phyloP scores from a whole-genome alignment of 2,113 vertebrate species.

The Phaethon lepturus region DNA sequence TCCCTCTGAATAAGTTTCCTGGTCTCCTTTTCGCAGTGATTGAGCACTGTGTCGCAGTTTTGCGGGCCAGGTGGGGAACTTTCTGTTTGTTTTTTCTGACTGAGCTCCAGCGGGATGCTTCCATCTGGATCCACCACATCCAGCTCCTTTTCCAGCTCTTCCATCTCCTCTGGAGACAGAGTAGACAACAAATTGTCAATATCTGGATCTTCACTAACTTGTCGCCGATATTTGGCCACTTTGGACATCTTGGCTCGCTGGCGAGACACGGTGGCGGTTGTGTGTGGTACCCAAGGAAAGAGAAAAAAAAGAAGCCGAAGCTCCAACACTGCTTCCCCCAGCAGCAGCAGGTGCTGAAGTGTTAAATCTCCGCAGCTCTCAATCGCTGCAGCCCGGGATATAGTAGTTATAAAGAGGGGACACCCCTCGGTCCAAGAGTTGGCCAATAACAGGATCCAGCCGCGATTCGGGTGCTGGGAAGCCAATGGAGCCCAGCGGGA shows the following conservation, averaged over 20 bases:
- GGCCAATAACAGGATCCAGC: slow-evolving; percentile 63
- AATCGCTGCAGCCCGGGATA: neutral
- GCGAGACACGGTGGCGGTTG: slow-evolving; percentile 43
- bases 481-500: slow-evolving; percentile 67
- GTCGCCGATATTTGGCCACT: slow-evolving; percentile 81
- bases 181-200: slow-evolving; percentile 85
- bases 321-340: neutral
- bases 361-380: slow-evolving; percentile 41
- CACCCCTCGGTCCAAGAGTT: neutral
- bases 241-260: slow-evolving; percentile 80
- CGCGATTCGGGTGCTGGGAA: neutral
- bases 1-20: slow-evolving; percentile 81
- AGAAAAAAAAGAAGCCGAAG: slow-evolving; percentile 17
- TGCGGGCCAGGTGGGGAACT: slow-evolving; percentile 67
- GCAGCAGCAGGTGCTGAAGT: slow-evolving; percentile 58
- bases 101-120: slow-evolving; percentile 74
- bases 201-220: slow-evolving; percentile 87
- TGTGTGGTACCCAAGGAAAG: slow-evolving; percentile 14
- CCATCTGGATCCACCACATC: slow-evolving; percentile 85
- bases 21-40: slow-evolving; percentile 75
- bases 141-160: slow-evolving; percentile 87
- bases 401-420: slow-evolving; percentile 30
- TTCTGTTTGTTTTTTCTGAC: slow-evolving; percentile 74
- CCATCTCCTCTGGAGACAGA: slow-evolving; percentile 87
- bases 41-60: slow-evolving; percentile 74